Conservation (phyloP, 2,888 invertebrate species). For the Polia nebulosa region DNA sequence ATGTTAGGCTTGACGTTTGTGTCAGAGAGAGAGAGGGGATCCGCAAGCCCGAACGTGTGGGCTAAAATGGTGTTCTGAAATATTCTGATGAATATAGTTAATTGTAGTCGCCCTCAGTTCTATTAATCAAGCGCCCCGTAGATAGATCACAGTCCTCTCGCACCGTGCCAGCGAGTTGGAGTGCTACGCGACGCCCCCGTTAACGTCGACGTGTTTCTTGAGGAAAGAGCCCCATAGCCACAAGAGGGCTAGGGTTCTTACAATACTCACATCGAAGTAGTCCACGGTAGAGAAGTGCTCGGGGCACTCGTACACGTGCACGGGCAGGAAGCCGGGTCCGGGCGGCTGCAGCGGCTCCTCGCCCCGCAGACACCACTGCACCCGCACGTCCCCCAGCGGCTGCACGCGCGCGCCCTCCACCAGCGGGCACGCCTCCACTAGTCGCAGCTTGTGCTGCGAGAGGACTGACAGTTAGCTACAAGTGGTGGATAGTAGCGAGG, state of each 20-base stretch:
- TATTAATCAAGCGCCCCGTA: too few relatives aligned
- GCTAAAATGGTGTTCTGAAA: too few relatives aligned
- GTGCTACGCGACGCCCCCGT: too few relatives aligned
- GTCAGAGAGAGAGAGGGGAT: too few relatives aligned
- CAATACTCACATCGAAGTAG: slow-evolving; percentile 92
- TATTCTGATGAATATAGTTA: too few relatives aligned
- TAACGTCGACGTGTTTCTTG: too few relatives aligned
- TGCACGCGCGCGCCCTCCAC: slow-evolving; percentile 74
- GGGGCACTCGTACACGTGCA: slow-evolving; percentile 95
- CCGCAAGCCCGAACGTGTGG: too few relatives aligned
- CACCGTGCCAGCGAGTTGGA: too few relatives aligned
- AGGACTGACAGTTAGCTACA: background rate
- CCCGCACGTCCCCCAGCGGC: slow-evolving; percentile 46
- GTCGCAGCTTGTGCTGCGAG: slow-evolving; percentile 93
- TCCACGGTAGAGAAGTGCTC: slow-evolving; percentile 96
- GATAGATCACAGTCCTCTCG: too few relatives aligned
- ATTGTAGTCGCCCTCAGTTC: too few relatives aligned
- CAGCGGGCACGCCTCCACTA: slow-evolving; percentile 91
- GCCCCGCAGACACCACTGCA: slow-evolving; percentile 93
- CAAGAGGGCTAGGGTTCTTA: background rate
- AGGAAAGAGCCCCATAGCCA: too few relatives aligned
- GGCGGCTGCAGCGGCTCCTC: slow-evolving; percentile 91
- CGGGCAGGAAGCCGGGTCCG: slow-evolving; percentile 92
- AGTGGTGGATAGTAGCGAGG: background rate
- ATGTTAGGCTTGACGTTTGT: too few relatives aligned